Evolutionary conservation across 2,113 vertebrate genomes (phyloP).

Genomic region (Phycodurus eques): DNA sequence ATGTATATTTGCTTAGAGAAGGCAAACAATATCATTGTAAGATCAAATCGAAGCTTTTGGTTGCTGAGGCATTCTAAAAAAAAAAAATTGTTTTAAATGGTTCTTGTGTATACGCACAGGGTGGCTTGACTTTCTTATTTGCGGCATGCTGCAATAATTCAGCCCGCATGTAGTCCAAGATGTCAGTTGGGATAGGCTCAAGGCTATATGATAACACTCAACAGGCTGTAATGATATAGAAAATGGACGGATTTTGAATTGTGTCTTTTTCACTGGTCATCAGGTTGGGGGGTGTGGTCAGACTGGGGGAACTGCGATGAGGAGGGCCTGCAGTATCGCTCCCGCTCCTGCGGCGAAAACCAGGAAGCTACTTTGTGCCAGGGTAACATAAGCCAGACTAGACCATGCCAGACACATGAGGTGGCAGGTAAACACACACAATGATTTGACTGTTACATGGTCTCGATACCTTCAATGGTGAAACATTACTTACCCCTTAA

Average conservation of each 20-base stretch:
- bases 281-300: constrained; percentile 87
- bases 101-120: too few relatives aligned
- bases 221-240: neutral
- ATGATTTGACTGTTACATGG: neutral
- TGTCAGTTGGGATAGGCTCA: too few relatives aligned
- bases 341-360: constrained; percentile 79
- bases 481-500: neutral
- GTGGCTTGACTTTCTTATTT: neutral
- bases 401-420: constrained; percentile 80
- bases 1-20: constrained; percentile 37
- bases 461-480: neutral
- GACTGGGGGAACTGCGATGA: constrained; percentile 88
- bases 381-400: constrained; percentile 85
- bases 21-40: constrained; percentile 12
- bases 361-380: constrained; percentile 66
- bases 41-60: constrained; percentile 2
- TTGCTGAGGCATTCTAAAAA: too few relatives aligned
- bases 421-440: constrained; percentile 79
- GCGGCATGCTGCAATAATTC: too few relatives aligned
- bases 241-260: neutral
- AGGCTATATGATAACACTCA: neutral
- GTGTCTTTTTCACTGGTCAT: neutral
- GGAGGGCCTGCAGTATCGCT: constrained; percentile 81
- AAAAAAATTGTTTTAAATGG: too few relatives aligned
- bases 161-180: too few relatives aligned